Evolutionary conservation across 2,888 invertebrate species (phyloP).

Genomic region (Theretra japonica): DNA sequence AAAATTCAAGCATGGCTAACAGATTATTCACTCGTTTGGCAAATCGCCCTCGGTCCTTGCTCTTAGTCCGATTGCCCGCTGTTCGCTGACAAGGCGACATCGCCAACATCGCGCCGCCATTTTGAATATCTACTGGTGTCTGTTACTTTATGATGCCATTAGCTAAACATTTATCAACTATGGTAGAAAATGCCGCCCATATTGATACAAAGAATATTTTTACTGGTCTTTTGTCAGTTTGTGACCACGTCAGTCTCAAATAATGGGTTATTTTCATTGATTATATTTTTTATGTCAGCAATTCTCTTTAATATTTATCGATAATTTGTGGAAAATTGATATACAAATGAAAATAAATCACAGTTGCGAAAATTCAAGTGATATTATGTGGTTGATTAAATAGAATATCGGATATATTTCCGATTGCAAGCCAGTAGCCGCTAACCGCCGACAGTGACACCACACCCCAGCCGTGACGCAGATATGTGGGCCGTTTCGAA

Average conservation of each 20-base stretch:
- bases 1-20: constrained; percentile 11
- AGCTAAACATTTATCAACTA: no score
- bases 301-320: no score
- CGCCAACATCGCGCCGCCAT: not conserved
- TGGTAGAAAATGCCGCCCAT: no score
- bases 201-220: no score
- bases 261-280: no score
- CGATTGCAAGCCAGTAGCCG: not conserved
- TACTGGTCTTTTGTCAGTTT: no score
- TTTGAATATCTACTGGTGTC: not conserved
- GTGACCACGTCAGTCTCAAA: no score
- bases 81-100: not conserved
- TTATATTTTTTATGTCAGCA: no score
- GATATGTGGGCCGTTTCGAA: constrained; percentile 67
- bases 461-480: constrained; percentile 28
- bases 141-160: no score
- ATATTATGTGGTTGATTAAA: not conserved
- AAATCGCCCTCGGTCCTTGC: not conserved
- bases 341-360: no score
- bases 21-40: constrained; percentile 23
- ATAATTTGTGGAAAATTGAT: no score
- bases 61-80: not conserved
- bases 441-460: not conserved
- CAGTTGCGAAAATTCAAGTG: no score
- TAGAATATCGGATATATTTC: not conserved